Evolutionary conservation across 1,140 invertebrate species (phyloP), one percentile per base, ranked within the genome.

Genomic region (Eulimnadia texana): DNA sequence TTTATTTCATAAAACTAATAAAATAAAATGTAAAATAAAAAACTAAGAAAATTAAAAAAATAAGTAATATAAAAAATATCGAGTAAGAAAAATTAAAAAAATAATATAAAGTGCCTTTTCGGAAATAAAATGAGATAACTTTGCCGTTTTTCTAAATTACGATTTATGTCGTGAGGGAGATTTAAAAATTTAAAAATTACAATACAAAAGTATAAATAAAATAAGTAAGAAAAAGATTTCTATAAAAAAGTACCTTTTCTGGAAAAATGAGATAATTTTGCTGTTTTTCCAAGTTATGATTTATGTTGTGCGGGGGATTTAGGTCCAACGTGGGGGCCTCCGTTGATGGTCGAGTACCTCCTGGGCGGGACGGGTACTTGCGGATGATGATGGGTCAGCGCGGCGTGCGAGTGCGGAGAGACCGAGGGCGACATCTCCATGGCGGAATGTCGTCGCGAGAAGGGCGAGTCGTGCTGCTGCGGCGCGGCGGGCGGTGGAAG

Each of bases 361-460:
- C 33, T 6, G 16, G 33, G 33, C 16, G 33, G 33, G 6, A 42
- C 33, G 6, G 33, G 33, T 42, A 42, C 33, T 16, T 42, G 33
- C 16, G 33, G 33, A 42, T 42, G 33, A 16, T 42, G 33, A 42
- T 42, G 33, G 16, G 6, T 42, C 33, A 16, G 6, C 6, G 6
- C 6, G 33, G 6, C 33, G 16, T 42, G 33, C 6, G 33, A 6
- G 33, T 42, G 33, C 33, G 33, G 33, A 19, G 60, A 63, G n/a
- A 55, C 49, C 27, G 53, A 52, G 9, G 64, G 49, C 29, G 50
- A 42, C 16, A 66, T 58, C 25, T 66, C 65, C 61, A 66, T 64
- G 29, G 61, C 54, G 16, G 65, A 66, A 28, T 66, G 65, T 13
- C 65, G 64, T n/a, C 65, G 59, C 2, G 58, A 56, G 25, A 61